Conservation (phyloP, 2,113 vertebrate genomes). For the Petroica traversi region DNA sequence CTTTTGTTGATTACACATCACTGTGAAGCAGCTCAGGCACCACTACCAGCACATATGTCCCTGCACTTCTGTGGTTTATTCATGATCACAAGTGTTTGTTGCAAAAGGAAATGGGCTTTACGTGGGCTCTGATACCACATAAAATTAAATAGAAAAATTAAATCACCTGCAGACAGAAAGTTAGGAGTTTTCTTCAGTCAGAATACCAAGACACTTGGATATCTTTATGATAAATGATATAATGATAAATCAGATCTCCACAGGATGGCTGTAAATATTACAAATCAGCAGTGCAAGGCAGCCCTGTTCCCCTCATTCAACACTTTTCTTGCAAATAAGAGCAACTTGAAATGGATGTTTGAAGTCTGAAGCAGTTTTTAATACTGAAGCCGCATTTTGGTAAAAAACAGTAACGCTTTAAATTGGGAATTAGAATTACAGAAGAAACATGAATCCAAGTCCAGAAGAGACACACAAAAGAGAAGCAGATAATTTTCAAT, state of each 20-base stretch:
- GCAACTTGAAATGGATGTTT: not conserved
- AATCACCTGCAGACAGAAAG: not conserved
- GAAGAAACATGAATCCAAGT: not conserved
- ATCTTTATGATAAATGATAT: not conserved
- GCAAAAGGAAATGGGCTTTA: not conserved
- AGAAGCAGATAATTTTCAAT: not conserved
- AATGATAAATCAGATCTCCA: not conserved
- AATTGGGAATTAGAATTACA: not conserved
- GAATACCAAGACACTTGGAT: not conserved
- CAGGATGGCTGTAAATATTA: not conserved
- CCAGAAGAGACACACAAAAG: not conserved
- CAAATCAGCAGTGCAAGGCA: not conserved
- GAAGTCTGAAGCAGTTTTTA: not conserved
- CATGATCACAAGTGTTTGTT: not conserved
- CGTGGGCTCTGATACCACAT: not conserved
- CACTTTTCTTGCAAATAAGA: not conserved
- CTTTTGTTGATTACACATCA: not conserved
- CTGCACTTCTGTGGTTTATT: not conserved
- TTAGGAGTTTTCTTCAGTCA: not conserved
- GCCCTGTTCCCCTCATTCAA: not conserved
- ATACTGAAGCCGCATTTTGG: not conserved
- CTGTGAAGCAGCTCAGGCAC: not conserved
- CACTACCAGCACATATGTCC: too few relatives aligned
- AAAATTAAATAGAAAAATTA: not conserved
- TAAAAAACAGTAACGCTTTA: not conserved